Evolutionary conservation across 92 coral and sea anemone genomes (phyloP).

Genomic region (Heteractis magnifica): DNA sequence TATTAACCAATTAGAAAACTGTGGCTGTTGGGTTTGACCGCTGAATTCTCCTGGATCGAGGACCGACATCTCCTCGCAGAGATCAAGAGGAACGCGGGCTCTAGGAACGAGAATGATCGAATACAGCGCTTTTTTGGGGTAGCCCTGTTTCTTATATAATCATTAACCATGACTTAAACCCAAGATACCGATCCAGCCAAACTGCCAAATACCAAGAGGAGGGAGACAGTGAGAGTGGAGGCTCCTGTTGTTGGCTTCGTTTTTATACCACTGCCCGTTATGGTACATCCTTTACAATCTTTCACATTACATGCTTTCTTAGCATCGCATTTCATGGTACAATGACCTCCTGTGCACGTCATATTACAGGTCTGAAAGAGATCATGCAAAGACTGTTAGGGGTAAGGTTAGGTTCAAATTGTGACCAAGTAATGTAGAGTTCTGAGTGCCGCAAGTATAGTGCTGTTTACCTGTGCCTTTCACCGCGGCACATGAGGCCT

Average conservation of each 20-base stretch:
- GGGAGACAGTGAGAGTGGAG: not conserved
- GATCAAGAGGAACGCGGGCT: no score
- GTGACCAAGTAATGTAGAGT: not conserved
- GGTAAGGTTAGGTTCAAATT: not conserved
- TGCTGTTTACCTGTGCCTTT: no score
- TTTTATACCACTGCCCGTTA: slow-evolving; percentile 18
- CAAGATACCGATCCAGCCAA: not conserved
- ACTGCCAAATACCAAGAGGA: not conserved
- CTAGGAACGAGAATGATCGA: no score
- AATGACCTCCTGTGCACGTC: slow-evolving; percentile 51
- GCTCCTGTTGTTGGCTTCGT: not conserved
- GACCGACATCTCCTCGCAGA: no score
- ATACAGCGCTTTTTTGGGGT: no score
- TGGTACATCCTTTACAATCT: slow-evolving; percentile 37
- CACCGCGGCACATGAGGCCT: no score
- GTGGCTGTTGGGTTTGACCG: no score
- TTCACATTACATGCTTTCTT: slow-evolving; percentile 16
- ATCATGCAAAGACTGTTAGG: not conserved
- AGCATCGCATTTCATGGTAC: slow-evolving; percentile 54
- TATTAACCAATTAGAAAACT: no score
- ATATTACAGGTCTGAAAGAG: slow-evolving; percentile 39
- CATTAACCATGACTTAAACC: not conserved
- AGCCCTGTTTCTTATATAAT: no score
- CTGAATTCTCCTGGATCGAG: no score
- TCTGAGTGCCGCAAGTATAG: no score